Conservation (phyloP, 1,140 invertebrate species). For the Scaptomyza graminum region DNA sequence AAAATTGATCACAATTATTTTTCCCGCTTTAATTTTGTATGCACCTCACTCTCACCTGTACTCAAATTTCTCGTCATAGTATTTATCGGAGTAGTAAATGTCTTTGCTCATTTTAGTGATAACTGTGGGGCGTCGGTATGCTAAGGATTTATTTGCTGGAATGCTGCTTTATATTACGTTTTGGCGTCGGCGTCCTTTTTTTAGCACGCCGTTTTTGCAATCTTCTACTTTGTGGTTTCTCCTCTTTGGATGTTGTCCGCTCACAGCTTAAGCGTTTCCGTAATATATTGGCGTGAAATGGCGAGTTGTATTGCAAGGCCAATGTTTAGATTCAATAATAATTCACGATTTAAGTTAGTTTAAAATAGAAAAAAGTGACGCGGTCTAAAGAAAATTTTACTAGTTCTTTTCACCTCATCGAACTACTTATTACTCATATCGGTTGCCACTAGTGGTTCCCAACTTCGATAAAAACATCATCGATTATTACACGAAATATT, state of each 20-base stretch:
- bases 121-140: not conserved
- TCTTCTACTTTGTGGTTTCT: not conserved
- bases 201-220: conserved; percentile 18
- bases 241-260: not conserved
- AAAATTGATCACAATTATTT: not conserved
- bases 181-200: conserved; percentile 55
- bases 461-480: not conserved
- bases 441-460: not conserved
- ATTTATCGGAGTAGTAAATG: conserved; percentile 96
- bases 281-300: not conserved
- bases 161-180: conserved; percentile 25
- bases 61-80: conserved; percentile 93
- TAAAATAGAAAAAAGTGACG: conserved; percentile 66
- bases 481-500: not conserved
- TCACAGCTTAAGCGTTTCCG: not conserved
- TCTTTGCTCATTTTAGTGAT: conserved; percentile 84
- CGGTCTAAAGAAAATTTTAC: conserved; percentile 41
- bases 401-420: conserved; percentile 19
- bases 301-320: not conserved
- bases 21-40: conserved; percentile 23
- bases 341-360: conserved; percentile 37
- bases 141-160: conserved; percentile 28
- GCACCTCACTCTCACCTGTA: conserved; percentile 88
- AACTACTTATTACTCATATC: conserved; percentile 6
- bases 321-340: conserved; percentile 6